Evolutionary conservation across 1,140 invertebrate species (phyloP).

Genomic region (Elysia chlorotica): DNA sequence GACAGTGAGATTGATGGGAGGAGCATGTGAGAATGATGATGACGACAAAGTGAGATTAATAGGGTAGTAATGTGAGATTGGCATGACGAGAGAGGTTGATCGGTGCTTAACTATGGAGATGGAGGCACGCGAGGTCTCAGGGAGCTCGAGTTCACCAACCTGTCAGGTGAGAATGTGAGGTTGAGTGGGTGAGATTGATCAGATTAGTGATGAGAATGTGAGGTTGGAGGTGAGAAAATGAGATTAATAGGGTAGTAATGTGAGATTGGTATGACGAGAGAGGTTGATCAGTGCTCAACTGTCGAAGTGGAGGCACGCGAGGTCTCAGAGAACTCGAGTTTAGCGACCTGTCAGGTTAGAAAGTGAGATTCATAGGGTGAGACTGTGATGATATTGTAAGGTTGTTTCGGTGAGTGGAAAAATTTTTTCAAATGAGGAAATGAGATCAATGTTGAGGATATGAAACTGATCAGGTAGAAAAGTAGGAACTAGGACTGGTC

Average conservation of each 20-base stretch:
- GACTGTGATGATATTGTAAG: too few relatives aligned
- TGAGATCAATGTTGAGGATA: too few relatives aligned
- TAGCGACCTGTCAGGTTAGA: slow-evolving; percentile 77
- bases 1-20: slow-evolving; percentile 90
- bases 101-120: slow-evolving; percentile 49
- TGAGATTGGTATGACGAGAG: slow-evolving; percentile 81
- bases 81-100: slow-evolving; percentile 78
- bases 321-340: slow-evolving; percentile 83
- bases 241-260: too few relatives aligned
- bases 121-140: slow-evolving; percentile 65
- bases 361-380: too few relatives aligned
- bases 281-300: slow-evolving; percentile 57
- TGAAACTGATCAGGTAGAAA: too few relatives aligned
- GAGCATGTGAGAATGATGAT: too few relatives aligned
- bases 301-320: slow-evolving; percentile 29
- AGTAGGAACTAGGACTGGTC: too few relatives aligned
- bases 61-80: too few relatives aligned
- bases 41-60: too few relatives aligned
- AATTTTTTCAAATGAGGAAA: too few relatives aligned
- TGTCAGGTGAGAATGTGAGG: slow-evolving; percentile 75
- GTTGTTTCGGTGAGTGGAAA: too few relatives aligned
- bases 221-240: slow-evolving; percentile 93
- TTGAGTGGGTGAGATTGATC: too few relatives aligned
- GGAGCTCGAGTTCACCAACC: slow-evolving; percentile 85
- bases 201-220: slow-evolving; percentile 93